Evolutionary conservation across 30 jellyfish, hydroid and myxozoan species (phyloP).

Genomic region (Nemopilema nomurai): DNA sequence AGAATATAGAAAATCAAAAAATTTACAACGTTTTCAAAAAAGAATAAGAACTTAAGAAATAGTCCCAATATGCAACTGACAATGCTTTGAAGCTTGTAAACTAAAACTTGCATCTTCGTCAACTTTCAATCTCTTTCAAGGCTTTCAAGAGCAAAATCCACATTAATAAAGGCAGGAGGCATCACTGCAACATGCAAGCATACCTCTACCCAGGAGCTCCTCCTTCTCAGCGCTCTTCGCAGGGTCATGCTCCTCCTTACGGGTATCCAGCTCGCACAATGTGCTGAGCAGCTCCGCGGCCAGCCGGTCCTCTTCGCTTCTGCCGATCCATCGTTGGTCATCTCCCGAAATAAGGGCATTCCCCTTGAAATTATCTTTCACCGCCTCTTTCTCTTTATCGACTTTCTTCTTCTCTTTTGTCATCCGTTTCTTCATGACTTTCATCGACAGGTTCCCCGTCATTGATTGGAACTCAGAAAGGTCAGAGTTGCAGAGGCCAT

Average conservation of each 20-base stretch:
- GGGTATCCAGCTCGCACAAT: background rate
- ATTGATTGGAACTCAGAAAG: background rate
- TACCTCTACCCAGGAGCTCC: background rate
- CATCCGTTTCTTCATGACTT: background rate
- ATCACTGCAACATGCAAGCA: too few relatives aligned
- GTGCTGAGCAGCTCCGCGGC: background rate
- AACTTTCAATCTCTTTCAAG: too few relatives aligned
- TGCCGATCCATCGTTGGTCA: background rate
- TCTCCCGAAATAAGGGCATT: background rate
- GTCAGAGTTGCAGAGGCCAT: background rate
- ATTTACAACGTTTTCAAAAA: too few relatives aligned
- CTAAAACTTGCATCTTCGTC: too few relatives aligned
- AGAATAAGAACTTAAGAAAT: too few relatives aligned
- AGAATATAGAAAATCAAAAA: too few relatives aligned
- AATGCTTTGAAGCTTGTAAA: too few relatives aligned
- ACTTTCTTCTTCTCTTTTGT: background rate
- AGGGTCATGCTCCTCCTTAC: background rate
- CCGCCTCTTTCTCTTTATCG: background rate
- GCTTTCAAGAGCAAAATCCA: too few relatives aligned
- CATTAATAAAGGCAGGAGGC: too few relatives aligned
- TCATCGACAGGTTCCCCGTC: slow-evolving; percentile 1
- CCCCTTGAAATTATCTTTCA: background rate
- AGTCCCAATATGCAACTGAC: too few relatives aligned
- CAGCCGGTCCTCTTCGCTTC: slow-evolving; percentile 1
- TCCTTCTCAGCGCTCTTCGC: background rate